A percentile compares a stretch with the other conserved stretches of the same genome.
These are phyloP conservation scores for Menura novaehollandiae DNA, from an alignment of 2,113 vertebrate genomes.

Conservation along the genomic window DNA sequence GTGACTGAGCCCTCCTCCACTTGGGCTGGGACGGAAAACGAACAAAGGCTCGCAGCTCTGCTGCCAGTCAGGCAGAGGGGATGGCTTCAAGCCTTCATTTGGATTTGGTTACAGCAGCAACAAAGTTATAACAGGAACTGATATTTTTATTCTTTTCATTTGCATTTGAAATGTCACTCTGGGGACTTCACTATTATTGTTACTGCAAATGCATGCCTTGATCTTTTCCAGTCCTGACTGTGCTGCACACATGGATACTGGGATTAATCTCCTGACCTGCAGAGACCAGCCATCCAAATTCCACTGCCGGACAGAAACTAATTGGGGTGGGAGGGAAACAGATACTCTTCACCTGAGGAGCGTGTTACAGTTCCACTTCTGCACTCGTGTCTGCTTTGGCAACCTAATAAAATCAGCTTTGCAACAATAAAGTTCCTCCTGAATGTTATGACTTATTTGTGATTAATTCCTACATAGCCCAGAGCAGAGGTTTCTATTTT, in stretches of 20 bases:
- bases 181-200: background rate
- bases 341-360: background rate
- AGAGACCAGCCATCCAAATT: background rate
- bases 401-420: background rate
- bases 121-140: background rate
- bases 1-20: rapidly evolving
- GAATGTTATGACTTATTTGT: background rate
- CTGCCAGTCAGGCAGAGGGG: background rate
- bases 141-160: slow-evolving; percentile 33
- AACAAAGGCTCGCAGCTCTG: background rate
- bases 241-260: background rate
- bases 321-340: background rate
- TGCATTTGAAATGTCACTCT: slow-evolving; percentile 17
- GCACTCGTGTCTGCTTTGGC: background rate
- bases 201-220: background rate
- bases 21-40: background rate
- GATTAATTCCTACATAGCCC: background rate
- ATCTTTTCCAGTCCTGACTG: background rate
- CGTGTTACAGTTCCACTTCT: background rate
- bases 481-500: background rate
- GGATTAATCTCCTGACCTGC: background rate
- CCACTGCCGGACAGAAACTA: background rate
- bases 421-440: background rate
- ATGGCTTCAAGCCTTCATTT: background rate
- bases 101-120: background rate